Percentiles rank a stretch among this genome's conserved stretches.
These are phyloP conservation scores for Sinhomidia bicolor DNA, from an alignment of 2,888 invertebrate genomes.

Conservation along the genomic window DNA sequence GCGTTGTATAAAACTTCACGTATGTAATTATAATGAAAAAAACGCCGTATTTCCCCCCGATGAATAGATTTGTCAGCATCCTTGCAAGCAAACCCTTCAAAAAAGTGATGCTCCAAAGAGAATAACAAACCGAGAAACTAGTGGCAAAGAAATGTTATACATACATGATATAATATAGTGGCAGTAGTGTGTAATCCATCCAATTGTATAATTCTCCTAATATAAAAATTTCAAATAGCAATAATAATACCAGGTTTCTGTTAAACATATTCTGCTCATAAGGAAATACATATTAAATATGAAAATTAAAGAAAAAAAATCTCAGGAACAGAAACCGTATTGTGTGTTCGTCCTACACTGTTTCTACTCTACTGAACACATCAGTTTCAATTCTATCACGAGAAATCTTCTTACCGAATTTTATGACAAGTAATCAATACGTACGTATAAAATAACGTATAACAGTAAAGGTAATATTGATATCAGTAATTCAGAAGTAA, in stretches of 20 bases:
- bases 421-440: constrained; percentile 57
- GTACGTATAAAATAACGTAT: background rate
- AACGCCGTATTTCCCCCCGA: constrained; percentile 58
- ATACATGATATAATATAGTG: too few species aligned
- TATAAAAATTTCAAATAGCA: too few species aligned
- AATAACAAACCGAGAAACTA: constrained; percentile 57
- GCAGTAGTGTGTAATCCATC: constrained; percentile 52
- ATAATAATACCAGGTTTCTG: too few species aligned
- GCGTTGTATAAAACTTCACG: constrained; percentile 44
- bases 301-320: constrained; percentile 14
- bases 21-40: constrained; percentile 71
- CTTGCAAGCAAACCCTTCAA: constrained; percentile 63
- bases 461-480: too few species aligned
- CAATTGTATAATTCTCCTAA: constrained; percentile 46
- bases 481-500: too few species aligned
- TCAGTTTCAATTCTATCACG: constrained; percentile 74
- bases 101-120: constrained; percentile 65
- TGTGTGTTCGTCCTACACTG: constrained; percentile 51
- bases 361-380: constrained; percentile 71
- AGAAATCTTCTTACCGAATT: constrained; percentile 51
- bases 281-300: background rate
- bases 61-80: constrained; percentile 50
- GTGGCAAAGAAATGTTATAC: background rate
- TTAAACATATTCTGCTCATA: too few species aligned
- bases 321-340: background rate